Base-by-base conservation (phyloP, 1,140 invertebrate genomes). In the Eumeta japonica region DNA sequence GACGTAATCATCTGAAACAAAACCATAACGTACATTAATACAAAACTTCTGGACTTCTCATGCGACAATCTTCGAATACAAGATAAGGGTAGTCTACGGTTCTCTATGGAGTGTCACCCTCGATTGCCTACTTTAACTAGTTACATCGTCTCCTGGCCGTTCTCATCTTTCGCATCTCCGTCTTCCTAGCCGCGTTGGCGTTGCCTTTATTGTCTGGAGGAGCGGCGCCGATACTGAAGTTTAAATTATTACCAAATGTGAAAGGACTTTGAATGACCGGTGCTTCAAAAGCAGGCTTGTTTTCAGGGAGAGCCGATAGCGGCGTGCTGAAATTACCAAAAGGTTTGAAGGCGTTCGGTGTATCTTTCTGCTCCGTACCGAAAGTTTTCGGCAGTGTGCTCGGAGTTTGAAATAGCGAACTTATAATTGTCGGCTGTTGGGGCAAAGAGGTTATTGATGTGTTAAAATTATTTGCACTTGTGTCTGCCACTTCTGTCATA, bases 1-100 rank as follows among this genome's bases (percentile, higher is more conserved):
- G 55, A 43, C 35, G 41, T 43, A 27, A 50, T 54, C 38, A 73
- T 70, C 68, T 73, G 68, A 44, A 73, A 73, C 56, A 62, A 53
- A 56, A 59, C 56, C 53, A 35, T 41, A 47, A 52, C 46, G n/a
- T 17, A n/a, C 32, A 46, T 39, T 36, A 54, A 60, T 50, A 39
- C 43, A 52, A 55, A 46, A 48, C 32, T 16, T 39, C n/a, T n/a
- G n/a, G n/a, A n/a, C n/a, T n/a, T n/a, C n/a, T n/a, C n/a, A n/a
- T n/a, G n/a, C n/a, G n/a, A n/a, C n/a, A n/a, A n/a, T n/a, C n/a
- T n/a, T n/a, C n/a, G n/a, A n/a, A n/a, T n/a, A n/a, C n/a, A n/a
- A n/a, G n/a, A n/a, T n/a, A n/a, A n/a, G n/a, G 56, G 58, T 39
- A 55, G 59, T 47, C 51, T 33, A 34, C 5, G 28, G 17, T 19